Evolutionary conservation across 2,113 vertebrate species (phyloP), one percentile per base, ranked within the genome.

Genomic region (Rattus rattus): DNA sequence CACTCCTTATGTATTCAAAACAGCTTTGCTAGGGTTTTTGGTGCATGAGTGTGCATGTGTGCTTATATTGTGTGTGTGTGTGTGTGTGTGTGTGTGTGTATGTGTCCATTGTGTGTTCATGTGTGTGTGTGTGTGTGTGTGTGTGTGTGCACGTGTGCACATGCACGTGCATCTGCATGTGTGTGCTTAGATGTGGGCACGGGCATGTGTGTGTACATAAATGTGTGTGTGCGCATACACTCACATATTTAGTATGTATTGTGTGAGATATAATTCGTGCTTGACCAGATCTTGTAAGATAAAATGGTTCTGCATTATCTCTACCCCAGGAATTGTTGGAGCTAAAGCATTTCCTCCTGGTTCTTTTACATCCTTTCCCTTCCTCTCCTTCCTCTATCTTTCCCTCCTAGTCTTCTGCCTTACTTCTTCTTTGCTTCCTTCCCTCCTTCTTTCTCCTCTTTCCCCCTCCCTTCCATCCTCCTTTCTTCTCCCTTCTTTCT

Each of bases 71-170:
- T 79, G 47, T 52, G 7, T 7, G 14, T 20, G 9, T 6, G 43
- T 5, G 3, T 4, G 5, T 33, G 4, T 52, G 14, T 9, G 7
- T 7, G 14, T 20, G 9, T 6, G 43, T 5, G 3, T 4, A 10
- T 33, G 4, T 52, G 14, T 9, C 43, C 43, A 2, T 7, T 52
- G 17, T 76, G 2, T 28, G 47, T 30, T 67, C 24, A 43, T 43
- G 56, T 59, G 56, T 59, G 56, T 59, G 56, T 59, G 56, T 59
- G 56, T 59, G 56, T 63, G 61, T 63, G 61, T 24, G 20, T 63
- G 43, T 43, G 43, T 43, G 43, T 43, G 2, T 43, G 43, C 43
- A 43, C 43, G 43, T 43, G 43, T 43, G 43, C 43, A 43, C 43
- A 43, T 43, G 43, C 43, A 43, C 12, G 0, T 5, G 30, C 30